Percentiles rank a stretch among this genome's conserved stretches.
These are phyloP conservation scores for Marmota monax DNA, from an alignment of 2,113 vertebrate species.

Conservation along the genomic window DNA sequence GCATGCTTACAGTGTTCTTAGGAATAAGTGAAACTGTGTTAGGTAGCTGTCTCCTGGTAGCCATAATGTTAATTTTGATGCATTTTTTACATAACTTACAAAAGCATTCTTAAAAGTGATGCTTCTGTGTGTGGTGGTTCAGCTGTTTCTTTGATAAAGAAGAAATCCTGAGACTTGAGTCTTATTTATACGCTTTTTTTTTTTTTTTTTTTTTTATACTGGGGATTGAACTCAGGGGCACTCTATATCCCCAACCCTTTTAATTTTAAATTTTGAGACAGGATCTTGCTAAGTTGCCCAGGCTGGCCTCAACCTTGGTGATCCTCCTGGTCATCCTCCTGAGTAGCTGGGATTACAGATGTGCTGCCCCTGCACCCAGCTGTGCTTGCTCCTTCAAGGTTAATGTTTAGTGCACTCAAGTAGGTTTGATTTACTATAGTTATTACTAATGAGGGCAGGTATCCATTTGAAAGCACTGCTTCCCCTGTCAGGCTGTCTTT, in stretches of 20 bases:
- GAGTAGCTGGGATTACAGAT: background rate
- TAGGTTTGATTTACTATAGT: background rate
- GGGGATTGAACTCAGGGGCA: too few species aligned
- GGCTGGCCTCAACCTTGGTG: background rate
- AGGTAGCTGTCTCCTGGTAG: background rate
- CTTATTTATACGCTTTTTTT: background rate
- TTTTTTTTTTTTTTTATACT: too few species aligned
- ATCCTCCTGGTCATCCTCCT: background rate
- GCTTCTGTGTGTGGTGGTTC: background rate
- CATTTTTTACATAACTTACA: background rate
- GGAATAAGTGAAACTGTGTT: background rate
- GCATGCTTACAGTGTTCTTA: background rate
- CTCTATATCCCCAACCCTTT: too few species aligned
- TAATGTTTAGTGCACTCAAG: background rate
- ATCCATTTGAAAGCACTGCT: background rate
- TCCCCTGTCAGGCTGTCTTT: background rate
- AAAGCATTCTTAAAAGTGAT: background rate
- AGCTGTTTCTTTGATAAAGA: slow-evolving; percentile 16
- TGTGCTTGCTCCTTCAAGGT: background rate
- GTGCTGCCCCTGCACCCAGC: background rate
- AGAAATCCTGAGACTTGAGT: background rate
- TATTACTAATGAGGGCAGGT: background rate
- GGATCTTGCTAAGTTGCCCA: too few species aligned
- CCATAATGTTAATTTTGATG: slow-evolving; percentile 15
- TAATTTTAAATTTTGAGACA: too few species aligned